Percentiles rank a stretch among this genome's conserved stretches.
phyloP scores from a whole-genome alignment of 2,888 invertebrate genomes.

The Andrena bucephala region DNA sequence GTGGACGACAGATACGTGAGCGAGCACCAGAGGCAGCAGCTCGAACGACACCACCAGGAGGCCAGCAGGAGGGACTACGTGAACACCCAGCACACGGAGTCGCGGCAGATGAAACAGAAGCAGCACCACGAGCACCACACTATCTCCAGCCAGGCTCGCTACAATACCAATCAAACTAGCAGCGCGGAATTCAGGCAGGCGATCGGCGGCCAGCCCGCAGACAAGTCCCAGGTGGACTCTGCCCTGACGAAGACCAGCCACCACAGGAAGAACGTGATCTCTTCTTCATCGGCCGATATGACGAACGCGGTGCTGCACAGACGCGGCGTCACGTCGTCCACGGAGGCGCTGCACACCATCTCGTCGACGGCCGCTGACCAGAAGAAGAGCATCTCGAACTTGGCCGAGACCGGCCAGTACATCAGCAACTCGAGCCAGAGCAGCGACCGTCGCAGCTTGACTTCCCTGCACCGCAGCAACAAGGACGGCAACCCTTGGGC shows the following conservation, averaged over 20 bases:
- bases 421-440: constrained; percentile 89
- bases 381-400: constrained; percentile 92
- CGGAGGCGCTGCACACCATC: constrained; percentile 91
- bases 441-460: constrained; percentile 91
- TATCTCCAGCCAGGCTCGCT: constrained; percentile 84
- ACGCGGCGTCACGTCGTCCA: constrained; percentile 88
- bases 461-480: constrained; percentile 91
- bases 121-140: constrained; percentile 84
- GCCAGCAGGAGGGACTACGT: constrained; percentile 77
- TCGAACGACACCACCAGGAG: constrained; percentile 68
- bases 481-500: constrained; percentile 87
- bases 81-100: constrained; percentile 75
- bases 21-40: constrained; percentile 48
- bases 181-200: constrained; percentile 87
- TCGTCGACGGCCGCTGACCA: constrained; percentile 91
- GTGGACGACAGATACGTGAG: constrained; percentile 64
- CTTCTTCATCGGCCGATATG: constrained; percentile 90
- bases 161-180: constrained; percentile 83
- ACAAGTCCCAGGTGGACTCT: constrained; percentile 68
- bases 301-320: constrained; percentile 92
- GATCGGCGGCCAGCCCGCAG: constrained; percentile 79
- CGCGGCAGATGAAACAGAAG: constrained; percentile 75
- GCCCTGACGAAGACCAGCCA: constrained; percentile 83
- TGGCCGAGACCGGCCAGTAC: constrained; percentile 91
- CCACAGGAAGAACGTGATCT: constrained; percentile 91